phyloP scores from a whole-genome alignment of 2,113 vertebrate species.

The Neogale vison region DNA sequence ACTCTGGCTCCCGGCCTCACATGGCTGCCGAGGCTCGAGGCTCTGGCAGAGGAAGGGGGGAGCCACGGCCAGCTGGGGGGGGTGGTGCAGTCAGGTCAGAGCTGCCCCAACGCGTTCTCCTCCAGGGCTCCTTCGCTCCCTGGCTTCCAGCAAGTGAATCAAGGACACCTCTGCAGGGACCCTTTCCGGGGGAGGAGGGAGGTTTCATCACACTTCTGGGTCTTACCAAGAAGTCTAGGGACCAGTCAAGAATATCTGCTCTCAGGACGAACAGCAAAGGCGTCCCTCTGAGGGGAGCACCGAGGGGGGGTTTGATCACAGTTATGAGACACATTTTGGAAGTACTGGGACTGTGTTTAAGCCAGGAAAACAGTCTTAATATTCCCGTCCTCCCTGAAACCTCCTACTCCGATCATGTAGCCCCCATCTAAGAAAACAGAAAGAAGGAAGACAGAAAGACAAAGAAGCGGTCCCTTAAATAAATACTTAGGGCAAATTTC shows the following conservation, averaged over 20 bases:
- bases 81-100: no score
- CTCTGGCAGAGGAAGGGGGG: background rate
- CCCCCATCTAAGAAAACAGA: background rate
- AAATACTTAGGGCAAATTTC: accelerated
- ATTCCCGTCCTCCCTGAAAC: accelerated
- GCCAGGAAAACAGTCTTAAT: background rate
- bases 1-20: background rate
- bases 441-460: no score
- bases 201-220: background rate
- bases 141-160: accelerated
- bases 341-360: accelerated
- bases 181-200: background rate
- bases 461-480: background rate
- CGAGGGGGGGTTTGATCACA: background rate
- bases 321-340: background rate
- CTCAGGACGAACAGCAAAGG: accelerated
- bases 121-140: background rate
- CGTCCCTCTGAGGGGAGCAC: accelerated
- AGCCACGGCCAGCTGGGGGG: background rate
- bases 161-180: background rate
- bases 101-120: accelerated
- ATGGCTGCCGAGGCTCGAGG: background rate
- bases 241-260: background rate
- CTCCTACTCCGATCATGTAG: background rate
- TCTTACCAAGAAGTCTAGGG: background rate